Base-by-base conservation (phyloP, 2,888 invertebrate species). In the Sphaerophoria taeniata region DNA sequence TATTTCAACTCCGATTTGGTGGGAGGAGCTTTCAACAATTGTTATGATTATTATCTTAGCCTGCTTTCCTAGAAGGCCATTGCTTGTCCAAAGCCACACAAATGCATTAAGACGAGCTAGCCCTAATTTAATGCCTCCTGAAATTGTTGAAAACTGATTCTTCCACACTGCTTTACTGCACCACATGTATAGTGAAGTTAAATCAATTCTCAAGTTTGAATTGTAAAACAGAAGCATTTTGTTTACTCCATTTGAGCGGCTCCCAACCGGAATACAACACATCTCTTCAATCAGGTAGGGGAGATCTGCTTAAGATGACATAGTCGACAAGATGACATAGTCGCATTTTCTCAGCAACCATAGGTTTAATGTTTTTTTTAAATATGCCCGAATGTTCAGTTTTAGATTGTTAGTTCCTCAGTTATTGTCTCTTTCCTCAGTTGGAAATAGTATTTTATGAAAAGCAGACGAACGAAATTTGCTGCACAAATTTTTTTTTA, bases 81-180 rank as follows among this genome's bases (percentile, higher is more conserved):
- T 58, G 76, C 67, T 39, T 84, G 79, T 75, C 79, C 67, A 79
- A 65, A 67, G 55, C 72, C 56, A 69, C 56, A 67, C 72, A 69
- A 73, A 73, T 81, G 76, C 76, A 81, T 60, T 85, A 36, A 36
- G 47, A 81, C 60, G 85, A 73, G 85, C 65, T 77, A 53, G 36
- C 51, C n/a, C 76, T 80, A 67, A 85, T 80, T 85, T 81, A 85
- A 60, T 70, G 72, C 56, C 61, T 69, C 76, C 43, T 81, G 69
- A 85, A 85, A 77, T 81, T 73, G 73, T 70, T 73, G 24, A 24
- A 24, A 24, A 24, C 24, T 24, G 24, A 24, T 24, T 24, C 24
- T 24, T 24, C 24, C 24, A 24, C 24, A 51, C 61, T 73, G 55
- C 49, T n/a, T 14, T 47, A 47, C 14, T 5, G 4, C 16, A 49